Evolutionary conservation across 2,888 invertebrate genomes (phyloP), one percentile per base, ranked within the genome.

Genomic region (Drosophila neoperkinsi): DNA sequence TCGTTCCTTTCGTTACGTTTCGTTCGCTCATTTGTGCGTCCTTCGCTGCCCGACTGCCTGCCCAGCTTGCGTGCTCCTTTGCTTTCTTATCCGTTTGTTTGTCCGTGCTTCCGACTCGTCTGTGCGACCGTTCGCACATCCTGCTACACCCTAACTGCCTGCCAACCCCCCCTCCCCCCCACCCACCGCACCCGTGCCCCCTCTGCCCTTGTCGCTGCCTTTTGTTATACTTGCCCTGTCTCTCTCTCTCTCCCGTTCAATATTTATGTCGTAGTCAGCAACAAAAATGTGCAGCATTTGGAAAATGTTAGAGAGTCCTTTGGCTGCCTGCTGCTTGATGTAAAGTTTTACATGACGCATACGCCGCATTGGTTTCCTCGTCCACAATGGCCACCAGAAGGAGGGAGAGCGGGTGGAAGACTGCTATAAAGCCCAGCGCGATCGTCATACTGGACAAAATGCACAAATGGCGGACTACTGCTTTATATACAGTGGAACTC

Each of bases 101-200:
- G 90, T 89, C 87, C 89, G 73, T 89, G 82, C 89, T 84, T 90
- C 88, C 90, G 81, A 81, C 76, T 80, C 84, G 87, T 89, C 89
- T 86, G 87, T 89, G 82, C 90, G 87, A 87, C 90, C 84, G 90
- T 86, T 82, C 87, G 90, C 78, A 86, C 82, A 88, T 90, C 87
- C 89, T 89, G 90, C 81, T 72, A 62, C 70, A 66, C 49, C 75
- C 74, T 28, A 46, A 53, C 62, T 43, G 56, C 51, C 31, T 55
- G 31, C 30, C 41, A 16, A 25, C 67, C 21, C 7, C 52, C 11
- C 61, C n/a, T 41, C 36, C 36, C 56, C 4, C 9, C 7, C 52
- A 10, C 9, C 7, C 52, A 10, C 64, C 41, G 38, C 43, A 21
- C 50, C 59, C 10, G 3, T 25, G 0, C 25, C 25, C 25, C 25